Evolutionary conservation across 2,888 invertebrate genomes (phyloP).

Genomic region (Rhimphoctona megacephalus): DNA sequence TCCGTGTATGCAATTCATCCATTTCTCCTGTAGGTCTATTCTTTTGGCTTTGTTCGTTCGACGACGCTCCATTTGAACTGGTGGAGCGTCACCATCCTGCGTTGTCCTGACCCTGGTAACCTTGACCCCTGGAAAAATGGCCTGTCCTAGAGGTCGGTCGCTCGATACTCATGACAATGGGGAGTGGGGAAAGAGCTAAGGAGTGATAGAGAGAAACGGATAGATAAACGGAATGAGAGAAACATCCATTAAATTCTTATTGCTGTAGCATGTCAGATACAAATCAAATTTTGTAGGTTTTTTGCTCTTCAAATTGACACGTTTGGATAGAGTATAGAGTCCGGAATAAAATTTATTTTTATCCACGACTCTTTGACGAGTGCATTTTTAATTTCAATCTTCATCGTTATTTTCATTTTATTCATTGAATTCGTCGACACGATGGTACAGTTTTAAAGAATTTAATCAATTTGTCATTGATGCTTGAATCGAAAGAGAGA

Average conservation of each 20-base stretch:
- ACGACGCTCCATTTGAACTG: slow-evolving; percentile 54
- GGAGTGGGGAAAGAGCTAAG: slow-evolving; percentile 9
- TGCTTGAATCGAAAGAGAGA: neutral
- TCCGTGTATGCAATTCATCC: slow-evolving; percentile 48
- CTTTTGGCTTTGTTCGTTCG: slow-evolving; percentile 25
- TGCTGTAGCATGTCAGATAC: neutral
- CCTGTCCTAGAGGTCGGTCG: slow-evolving; percentile 66
- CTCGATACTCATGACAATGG: slow-evolving; percentile 62
- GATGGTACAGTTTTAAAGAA: neutral
- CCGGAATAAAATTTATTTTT: neutral
- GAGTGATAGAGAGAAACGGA: slow-evolving; percentile 16
- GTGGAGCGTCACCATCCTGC: slow-evolving; percentile 54
- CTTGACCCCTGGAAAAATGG: slow-evolving; percentile 77
- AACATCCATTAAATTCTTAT: slow-evolving; percentile 10
- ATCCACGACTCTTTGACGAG: neutral
- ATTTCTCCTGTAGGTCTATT: slow-evolving; percentile 26
- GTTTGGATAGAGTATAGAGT: neutral
- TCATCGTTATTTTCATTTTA: neutral
- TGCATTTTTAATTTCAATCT: neutral
- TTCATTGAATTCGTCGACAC: neutral
- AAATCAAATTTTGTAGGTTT: neutral
- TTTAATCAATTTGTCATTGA: neutral
- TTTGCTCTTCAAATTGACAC: neutral
- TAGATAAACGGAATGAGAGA: slow-evolving; percentile 3
- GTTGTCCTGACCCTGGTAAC: slow-evolving; percentile 75